These are phyloP conservation scores for Melanotaenia trifasciata DNA, from an alignment of 2,797 vertebrate species.

Conservation along the genomic window DNA sequence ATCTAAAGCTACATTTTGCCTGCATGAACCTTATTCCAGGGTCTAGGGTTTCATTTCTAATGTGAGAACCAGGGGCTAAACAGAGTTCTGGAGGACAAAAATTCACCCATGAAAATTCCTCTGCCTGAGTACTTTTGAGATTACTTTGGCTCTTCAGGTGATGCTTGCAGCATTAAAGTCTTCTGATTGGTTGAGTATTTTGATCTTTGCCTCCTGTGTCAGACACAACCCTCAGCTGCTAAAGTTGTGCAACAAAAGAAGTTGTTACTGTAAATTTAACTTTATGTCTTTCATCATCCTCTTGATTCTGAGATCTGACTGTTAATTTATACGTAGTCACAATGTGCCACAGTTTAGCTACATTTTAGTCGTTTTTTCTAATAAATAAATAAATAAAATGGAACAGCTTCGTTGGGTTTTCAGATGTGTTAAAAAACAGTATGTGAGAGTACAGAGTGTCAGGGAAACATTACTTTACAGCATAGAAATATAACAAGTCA, in stretches of 20 bases:
- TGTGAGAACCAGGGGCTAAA: not conserved
- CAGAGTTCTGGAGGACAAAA: not conserved
- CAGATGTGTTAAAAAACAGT: not conserved
- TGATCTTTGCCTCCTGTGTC: too few species aligned
- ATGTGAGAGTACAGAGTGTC: too few species aligned
- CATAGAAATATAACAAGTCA: not conserved
- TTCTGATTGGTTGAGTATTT: not conserved
- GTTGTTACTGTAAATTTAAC: too few species aligned
- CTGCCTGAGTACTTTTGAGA: not conserved
- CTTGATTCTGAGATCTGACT: not conserved
- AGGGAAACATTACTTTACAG: not conserved
- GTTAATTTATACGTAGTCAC: not conserved
- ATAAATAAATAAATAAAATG: too few species aligned
- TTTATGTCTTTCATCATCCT: not conserved
- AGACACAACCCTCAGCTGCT: too few species aligned
- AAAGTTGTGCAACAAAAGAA: too few species aligned
- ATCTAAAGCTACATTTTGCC: not conserved
- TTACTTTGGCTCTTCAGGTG: not conserved
- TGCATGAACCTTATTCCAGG: not conserved
- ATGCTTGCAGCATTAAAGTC: not conserved
- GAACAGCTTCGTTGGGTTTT: not conserved
- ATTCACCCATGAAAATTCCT: not conserved
- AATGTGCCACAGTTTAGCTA: too few species aligned
- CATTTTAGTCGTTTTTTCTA: not conserved
- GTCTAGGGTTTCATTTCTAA: not conserved